phyloP scores from a whole-genome alignment of 2,888 invertebrate genomes.

The Eumacrocentrus americanus region DNA sequence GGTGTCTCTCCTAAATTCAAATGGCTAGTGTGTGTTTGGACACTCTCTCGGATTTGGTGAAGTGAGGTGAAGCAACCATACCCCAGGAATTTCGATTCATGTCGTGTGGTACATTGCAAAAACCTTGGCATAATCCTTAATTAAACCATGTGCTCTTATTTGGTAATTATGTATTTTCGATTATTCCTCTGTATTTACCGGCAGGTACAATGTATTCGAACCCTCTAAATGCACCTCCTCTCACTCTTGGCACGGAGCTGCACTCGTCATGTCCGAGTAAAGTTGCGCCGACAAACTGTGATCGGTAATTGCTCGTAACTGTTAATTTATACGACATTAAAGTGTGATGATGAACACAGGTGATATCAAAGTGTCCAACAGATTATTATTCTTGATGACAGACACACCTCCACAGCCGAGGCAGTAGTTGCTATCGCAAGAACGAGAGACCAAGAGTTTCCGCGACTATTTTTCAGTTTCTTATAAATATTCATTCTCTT shows the following conservation, averaged over 20 bases:
- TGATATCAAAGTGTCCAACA: constrained; percentile 3
- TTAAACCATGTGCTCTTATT: not conserved
- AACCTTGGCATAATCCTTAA: not conserved
- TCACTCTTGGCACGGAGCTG: not conserved
- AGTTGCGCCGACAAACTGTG: not conserved
- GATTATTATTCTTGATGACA: constrained; percentile 8
- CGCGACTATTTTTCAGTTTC: constrained; percentile 58
- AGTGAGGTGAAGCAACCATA: constrained; percentile 29
- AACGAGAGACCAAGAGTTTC: not conserved
- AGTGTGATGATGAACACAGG: constrained; percentile 9
- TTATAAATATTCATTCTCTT: constrained; percentile 60
- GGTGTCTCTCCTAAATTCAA: constrained; percentile 35
- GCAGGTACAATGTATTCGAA: not conserved
- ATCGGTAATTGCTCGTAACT: constrained; percentile 8
- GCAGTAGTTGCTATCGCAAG: not conserved
- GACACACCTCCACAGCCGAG: not conserved
- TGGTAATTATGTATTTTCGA: no score
- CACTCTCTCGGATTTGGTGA: constrained; percentile 26
- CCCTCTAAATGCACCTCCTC: not conserved
- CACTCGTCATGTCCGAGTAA: not conserved
- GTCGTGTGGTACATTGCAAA: not conserved
- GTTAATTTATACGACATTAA: constrained; percentile 10
- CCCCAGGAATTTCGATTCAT: constrained; percentile 33
- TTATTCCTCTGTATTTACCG: not conserved
- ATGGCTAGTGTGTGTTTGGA: constrained; percentile 26